Base-by-base conservation (phyloP, 2,888 invertebrate genomes). In the Cerceris ruficornis region DNA sequence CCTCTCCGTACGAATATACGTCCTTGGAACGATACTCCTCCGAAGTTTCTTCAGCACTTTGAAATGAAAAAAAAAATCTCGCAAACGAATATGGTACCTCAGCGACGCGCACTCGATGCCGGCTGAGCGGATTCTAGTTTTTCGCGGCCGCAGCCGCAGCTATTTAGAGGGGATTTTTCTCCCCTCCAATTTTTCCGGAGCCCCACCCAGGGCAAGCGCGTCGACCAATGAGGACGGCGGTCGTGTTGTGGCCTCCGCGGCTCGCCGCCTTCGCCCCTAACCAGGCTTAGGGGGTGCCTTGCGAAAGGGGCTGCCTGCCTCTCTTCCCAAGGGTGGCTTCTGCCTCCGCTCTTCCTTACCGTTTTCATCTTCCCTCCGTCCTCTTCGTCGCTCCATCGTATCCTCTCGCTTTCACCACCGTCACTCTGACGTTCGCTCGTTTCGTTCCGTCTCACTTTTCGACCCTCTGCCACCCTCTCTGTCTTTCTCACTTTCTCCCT, bases 201-300 rank as follows among this genome's bases (percentile, higher is more conserved):
- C 91, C 91, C 92, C 92, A 91, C 92, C 90, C 91, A 91, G 90
- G 84, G 86, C 80, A 82, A 84, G 79, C 87, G 90, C 90, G 88
- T 89, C 91, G 91, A 90, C 91, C 91, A 91, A 91, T 91, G 91
- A 90, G 91, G 91, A 90, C 88, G 87, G 92, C 90, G 92, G 92
- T 92, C 90, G 92, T 92, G 92, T 92, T 92, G 92, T 92, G 92
- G 92, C 92, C 91, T 90, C 90, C 89, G 92, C 86, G 92, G 92
- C 92, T 91, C 90, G 92, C 92, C 92, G 92, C 92, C 92, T 91
- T 92, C 91, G 86, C 88, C 91, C 91, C 89, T 88, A 88, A 88
- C 88, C 89, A 88, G 86, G 88, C 90, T 89, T 90, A 89, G 87
- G 90, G 88, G 88, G 87, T 85, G 85, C 83, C 85, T 85, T 82